These are phyloP conservation scores for Ovis aries DNA, from an alignment of 2,113 vertebrate genomes.

Conservation along the genomic window ARS-UI_Ramb_v3.0 NC_056067.1:34318501-34319000, in stretches of 20 bases:
- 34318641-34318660: slow-evolving; percentile 57
- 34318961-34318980: slow-evolving; percentile 79
- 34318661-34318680: slow-evolving; percentile 52
- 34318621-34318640: slow-evolving; percentile 63
- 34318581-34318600: slow-evolving; percentile 70
- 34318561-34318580: slow-evolving; percentile 68
- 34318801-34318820: slow-evolving; percentile 52
- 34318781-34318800: slow-evolving; percentile 64
- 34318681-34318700: slow-evolving; percentile 66
- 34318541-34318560: slow-evolving; percentile 61
- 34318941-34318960: slow-evolving; percentile 66
- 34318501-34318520: slow-evolving; percentile 51
- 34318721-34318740: slow-evolving; percentile 70
- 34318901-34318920: slow-evolving; percentile 76
- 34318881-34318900: slow-evolving; percentile 63
- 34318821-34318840: slow-evolving; percentile 72
- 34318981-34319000: slow-evolving; percentile 76
- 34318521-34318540: slow-evolving; percentile 67
- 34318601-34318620: slow-evolving; percentile 69
- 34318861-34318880: slow-evolving; percentile 75
- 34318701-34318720: slow-evolving; percentile 60
- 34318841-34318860: slow-evolving; percentile 68
- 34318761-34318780: slow-evolving; percentile 64
- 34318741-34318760: slow-evolving; percentile 57
- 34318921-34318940: slow-evolving; percentile 69